A percentile compares a stretch with the other conserved stretches of the same genome.
Evolutionary conservation across 30 jellyfish, hydroid and myxozoan species (phyloP).

Genomic region (Aurelia aurita): DNA sequence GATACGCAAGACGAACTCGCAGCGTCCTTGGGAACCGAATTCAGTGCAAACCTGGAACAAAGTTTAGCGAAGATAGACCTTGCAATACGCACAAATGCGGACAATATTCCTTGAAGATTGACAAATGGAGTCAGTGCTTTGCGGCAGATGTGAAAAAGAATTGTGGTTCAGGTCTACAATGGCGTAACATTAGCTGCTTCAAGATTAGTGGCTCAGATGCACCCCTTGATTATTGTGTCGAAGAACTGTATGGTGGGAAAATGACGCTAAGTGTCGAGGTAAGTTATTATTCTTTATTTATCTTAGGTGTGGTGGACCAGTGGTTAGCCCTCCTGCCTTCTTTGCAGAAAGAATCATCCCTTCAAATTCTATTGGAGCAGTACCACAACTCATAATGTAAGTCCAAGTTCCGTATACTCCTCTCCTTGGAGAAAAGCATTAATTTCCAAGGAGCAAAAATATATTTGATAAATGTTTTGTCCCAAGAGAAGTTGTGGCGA

Average conservation of each 20-base stretch:
- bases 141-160: conserved; percentile 25
- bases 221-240: conserved; percentile 62
- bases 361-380: too few species aligned
- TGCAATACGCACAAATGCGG: conserved; percentile 61
- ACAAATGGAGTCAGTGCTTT: conserved; percentile 69
- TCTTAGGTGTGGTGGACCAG: too few species aligned
- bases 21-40: conserved; percentile 27
- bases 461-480: too few species aligned
- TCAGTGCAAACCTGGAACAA: conserved; percentile 8
- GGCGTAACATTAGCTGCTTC: conserved; percentile 70
- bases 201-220: conserved; percentile 56
- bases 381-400: too few species aligned
- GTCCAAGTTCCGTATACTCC: too few species aligned
- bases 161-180: conserved; percentile 69
- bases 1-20: conserved; percentile 48
- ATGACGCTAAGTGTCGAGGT: conserved; percentile 44
- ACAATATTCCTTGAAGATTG: conserved; percentile 53
- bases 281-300: neutral
- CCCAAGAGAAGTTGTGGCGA: too few species aligned
- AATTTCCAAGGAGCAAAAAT: too few species aligned
- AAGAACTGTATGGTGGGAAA: conserved; percentile 59
- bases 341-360: too few species aligned
- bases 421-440: too few species aligned
- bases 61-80: conserved; percentile 33
- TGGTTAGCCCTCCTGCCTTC: too few species aligned